Base-by-base conservation (phyloP, 2,888 invertebrate genomes). In the Trichopoda pennipes region DNA sequence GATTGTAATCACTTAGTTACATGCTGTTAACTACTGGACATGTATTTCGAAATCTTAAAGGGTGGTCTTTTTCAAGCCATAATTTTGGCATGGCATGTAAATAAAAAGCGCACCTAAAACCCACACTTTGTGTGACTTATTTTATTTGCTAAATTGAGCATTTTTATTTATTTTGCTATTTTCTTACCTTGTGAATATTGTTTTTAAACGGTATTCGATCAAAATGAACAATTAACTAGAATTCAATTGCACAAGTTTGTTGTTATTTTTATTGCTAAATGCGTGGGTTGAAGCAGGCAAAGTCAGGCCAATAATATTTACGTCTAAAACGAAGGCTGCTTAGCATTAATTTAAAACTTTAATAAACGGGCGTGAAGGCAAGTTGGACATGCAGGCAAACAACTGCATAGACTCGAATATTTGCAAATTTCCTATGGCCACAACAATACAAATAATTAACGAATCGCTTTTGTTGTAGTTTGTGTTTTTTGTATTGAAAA, bases 181-280 rank as follows among this genome's bases (percentile, higher is more conserved):
- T 56, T 56, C n/a, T 47, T 61, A 55, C 70, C 60, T 70, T 44
- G 35, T 61, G 75, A 8, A 66, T 75, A 72, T 75, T 72, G 56
- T 72, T 68, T 68, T 76, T 75, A 75, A 70, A 49, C 56, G 63
- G 47, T 44, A 66, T 82, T 79, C 66, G 17, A 72, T 70, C 60
- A 76, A 66, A 75, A 51, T 19, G 56, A 49, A 42, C 47, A 72
- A 72, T 60, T 60, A 70, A 80, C 75, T 80, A 64, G 66, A 70
- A 69, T 73, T 60, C 56, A 68, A 77, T 42, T 68, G 49, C 35
- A 17, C 55, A 61, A 17, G 14, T 47, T 23, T 60, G 55, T 53
- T 64, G 12, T 32, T 49, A 49, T 17, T 17, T 49, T 49, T 49
- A 47, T 66, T 35, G 21, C 38, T 38, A 49, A 55, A 38, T 68